Evolutionary conservation across 2,888 invertebrate genomes (phyloP).

Genomic region (Daptonema setosum): DNA sequence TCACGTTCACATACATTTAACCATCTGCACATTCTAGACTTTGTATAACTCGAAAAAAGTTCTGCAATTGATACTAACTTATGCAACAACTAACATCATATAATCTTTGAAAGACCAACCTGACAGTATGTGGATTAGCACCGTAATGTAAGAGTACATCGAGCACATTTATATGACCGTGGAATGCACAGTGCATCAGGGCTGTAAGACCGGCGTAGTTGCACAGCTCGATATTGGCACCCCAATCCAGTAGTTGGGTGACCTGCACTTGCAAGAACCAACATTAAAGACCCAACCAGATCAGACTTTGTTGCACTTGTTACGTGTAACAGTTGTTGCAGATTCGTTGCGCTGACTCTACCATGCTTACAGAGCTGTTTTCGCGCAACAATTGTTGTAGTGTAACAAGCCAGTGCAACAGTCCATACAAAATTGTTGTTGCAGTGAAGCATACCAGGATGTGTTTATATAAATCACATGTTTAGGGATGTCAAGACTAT

Average conservation of each 20-base stretch:
- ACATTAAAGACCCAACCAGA: background rate
- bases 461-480: no score
- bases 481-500: no score
- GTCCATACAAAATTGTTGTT: no score
- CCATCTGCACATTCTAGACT: no score
- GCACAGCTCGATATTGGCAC: conserved; percentile 15
- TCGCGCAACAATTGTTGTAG: no score
- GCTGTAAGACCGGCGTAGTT: conserved; percentile 32
- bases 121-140: background rate
- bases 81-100: background rate
- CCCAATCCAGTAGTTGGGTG: background rate
- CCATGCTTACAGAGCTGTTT: no score
- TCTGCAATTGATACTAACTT: background rate
- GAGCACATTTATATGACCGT: conserved; percentile 23
- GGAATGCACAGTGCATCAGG: conserved; percentile 32
- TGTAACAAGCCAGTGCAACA: no score
- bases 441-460: no score
- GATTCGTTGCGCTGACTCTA: no score
- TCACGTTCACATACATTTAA: no score
- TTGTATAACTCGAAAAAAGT: background rate
- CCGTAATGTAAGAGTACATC: background rate
- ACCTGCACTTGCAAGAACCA: background rate
- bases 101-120: background rate
- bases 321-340: no score
- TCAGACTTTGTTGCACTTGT: background rate